Conservation (phyloP, 1,140 invertebrate genomes). For the Marisa cornuarietis region DNA sequence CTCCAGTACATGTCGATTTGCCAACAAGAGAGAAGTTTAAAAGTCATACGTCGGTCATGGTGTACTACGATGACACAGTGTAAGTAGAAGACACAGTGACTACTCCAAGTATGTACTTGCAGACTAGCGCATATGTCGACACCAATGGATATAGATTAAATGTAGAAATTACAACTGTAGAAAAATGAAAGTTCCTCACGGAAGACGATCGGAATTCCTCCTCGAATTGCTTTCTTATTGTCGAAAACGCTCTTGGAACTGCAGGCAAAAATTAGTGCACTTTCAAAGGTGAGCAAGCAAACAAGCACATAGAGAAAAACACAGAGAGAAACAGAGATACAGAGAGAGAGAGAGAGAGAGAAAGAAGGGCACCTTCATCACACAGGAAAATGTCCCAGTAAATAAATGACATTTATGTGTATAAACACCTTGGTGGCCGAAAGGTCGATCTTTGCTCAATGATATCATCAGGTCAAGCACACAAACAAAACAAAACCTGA, state of each 20-base stretch:
- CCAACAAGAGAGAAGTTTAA: too few species aligned
- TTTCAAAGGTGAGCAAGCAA: background rate
- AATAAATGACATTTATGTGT: background rate
- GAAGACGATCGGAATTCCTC: slow-evolving; percentile 18
- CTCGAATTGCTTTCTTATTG: slow-evolving; percentile 20
- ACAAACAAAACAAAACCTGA: background rate
- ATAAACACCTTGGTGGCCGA: background rate
- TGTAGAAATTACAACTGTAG: background rate
- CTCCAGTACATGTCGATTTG: too few species aligned
- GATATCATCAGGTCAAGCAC: background rate
- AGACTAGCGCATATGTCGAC: too few species aligned
- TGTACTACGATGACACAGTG: too few species aligned
- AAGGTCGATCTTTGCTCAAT: too few species aligned
- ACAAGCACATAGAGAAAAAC: too few species aligned
- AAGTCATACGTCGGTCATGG: too few species aligned
- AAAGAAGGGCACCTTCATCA: background rate
- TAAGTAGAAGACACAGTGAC: too few species aligned
- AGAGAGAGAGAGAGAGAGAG: slow-evolving; percentile 4
- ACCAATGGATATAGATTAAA: too few species aligned
- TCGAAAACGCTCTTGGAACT: slow-evolving; percentile 16
- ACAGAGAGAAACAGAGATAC: too few species aligned
- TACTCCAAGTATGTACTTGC: too few species aligned
- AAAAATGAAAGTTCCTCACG: slow-evolving; percentile 9
- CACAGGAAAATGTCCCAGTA: background rate
- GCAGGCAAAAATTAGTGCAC: background rate